Conservation (phyloP, 2,888 invertebrate species). For the Volucella zonaria region DNA sequence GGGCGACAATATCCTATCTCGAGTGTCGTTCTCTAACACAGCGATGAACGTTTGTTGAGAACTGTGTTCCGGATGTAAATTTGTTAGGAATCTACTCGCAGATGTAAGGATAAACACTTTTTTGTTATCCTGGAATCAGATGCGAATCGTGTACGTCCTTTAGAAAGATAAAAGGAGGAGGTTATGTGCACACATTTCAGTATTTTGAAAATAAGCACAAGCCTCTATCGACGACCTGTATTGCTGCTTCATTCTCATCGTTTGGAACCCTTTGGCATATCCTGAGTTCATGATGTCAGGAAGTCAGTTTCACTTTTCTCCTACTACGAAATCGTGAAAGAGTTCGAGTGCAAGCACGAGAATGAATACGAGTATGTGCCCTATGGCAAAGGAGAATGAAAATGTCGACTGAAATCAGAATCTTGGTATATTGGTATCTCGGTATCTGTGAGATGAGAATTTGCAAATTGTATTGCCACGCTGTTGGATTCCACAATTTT, state of each 20-base stretch:
- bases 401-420: not conserved
- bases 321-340: not conserved
- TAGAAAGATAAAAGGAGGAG: conserved; percentile 13
- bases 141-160: not conserved
- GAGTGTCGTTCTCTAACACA: conserved; percentile 7
- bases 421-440: conserved; percentile 29
- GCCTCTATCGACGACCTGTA: conserved; percentile 41
- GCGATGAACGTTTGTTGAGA: conserved; percentile 1
- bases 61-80: conserved; percentile 20
- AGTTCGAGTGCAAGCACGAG: too few relatives aligned
- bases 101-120: conserved; percentile 3
- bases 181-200: not conserved
- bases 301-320: conserved; percentile 15
- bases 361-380: not conserved
- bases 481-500: conserved; percentile 24
- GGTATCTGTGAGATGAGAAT: not conserved
- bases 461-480: conserved; percentile 26
- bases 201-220: conserved; percentile 15
- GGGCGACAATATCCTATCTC: conserved; percentile 17
- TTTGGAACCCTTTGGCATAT: conserved; percentile 10
- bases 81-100: conserved; percentile 5
- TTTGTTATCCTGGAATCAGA: conserved; percentile 6
- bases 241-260: not conserved
- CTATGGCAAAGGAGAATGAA: conserved; percentile 8
- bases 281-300: conserved; percentile 42